These are phyloP conservation scores for Thysanoteuthis rhombus DNA, from an alignment of 2,888 invertebrate species.

Conservation along the genomic window DNA sequence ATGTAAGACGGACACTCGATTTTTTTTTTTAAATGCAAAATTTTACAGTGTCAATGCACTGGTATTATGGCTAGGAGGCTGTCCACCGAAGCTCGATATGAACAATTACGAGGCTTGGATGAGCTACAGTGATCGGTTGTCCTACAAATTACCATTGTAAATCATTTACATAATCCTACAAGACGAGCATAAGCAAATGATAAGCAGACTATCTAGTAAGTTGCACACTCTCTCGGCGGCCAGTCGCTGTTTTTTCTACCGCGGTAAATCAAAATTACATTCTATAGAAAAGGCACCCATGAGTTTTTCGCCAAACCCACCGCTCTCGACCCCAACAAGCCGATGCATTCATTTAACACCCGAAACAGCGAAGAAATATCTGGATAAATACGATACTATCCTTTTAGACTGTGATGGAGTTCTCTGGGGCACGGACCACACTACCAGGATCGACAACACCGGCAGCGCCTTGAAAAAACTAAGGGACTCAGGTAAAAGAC, in stretches of 20 bases:
- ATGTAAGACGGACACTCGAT: too few species aligned
- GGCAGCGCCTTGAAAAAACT: conserved; percentile 46
- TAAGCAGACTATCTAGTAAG: not conserved
- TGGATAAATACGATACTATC: conserved; percentile 52
- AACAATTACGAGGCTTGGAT: too few species aligned
- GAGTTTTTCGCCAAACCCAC: not conserved
- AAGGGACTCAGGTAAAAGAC: conserved; percentile 43
- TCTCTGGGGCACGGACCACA: conserved; percentile 54
- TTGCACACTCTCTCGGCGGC: not conserved
- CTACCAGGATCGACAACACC: conserved; percentile 49
- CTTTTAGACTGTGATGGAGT: conserved; percentile 60
- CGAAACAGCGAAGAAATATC: conserved; percentile 35
- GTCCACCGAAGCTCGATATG: too few species aligned
- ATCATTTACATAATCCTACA: too few species aligned
- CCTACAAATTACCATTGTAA: too few species aligned
- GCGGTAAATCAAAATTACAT: not conserved
- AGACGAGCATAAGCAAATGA: too few species aligned
- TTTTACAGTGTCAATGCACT: too few species aligned
- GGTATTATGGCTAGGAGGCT: too few species aligned
- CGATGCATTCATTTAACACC: not conserved
- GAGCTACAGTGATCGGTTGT: too few species aligned
- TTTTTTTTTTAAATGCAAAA: too few species aligned
- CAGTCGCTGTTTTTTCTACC: not conserved
- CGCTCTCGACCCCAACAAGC: not conserved
- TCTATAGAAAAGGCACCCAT: not conserved